phyloP scores from a whole-genome alignment of 2,113 vertebrate genomes.

The Anolis carolinensis region DNA sequence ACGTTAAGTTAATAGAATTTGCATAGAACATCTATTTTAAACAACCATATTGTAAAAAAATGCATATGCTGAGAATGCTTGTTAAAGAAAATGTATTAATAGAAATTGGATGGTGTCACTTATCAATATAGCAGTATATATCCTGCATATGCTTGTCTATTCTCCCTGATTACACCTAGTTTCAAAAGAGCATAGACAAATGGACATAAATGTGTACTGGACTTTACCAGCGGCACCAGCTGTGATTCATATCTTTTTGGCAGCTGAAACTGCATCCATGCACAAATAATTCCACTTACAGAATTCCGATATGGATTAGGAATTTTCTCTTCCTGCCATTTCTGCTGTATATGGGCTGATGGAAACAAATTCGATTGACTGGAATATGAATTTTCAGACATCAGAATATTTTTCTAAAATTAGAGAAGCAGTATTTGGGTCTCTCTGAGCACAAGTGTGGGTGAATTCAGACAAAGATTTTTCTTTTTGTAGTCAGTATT shows the following conservation, averaged over 20 bases:
- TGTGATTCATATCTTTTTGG: not conserved
- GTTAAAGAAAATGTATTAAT: no score
- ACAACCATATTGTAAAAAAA: not conserved
- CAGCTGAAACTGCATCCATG: not conserved
- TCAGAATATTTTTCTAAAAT: not conserved
- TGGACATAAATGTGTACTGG: not conserved
- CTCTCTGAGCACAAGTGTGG: not conserved
- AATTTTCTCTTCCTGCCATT: not conserved
- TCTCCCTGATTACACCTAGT: no score
- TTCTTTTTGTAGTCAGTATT: not conserved
- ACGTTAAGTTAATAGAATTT: no score
- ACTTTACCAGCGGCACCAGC: not conserved
- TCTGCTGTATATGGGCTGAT: not conserved
- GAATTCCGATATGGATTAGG: not conserved
- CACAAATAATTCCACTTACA: not conserved
- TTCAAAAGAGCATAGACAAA: not conserved
- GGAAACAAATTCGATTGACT: no score
- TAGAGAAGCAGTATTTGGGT: not conserved
- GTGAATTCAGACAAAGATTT: not conserved
- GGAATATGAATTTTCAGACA: not conserved
- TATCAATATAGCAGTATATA: not conserved
- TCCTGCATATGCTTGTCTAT: no score
- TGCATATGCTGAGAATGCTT: no score
- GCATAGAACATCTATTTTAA: constrained; percentile 21
- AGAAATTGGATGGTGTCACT: no score